phyloP scores from a whole-genome alignment of 2,888 invertebrate species.

The Macrosiphum euphorbiae region DNA sequence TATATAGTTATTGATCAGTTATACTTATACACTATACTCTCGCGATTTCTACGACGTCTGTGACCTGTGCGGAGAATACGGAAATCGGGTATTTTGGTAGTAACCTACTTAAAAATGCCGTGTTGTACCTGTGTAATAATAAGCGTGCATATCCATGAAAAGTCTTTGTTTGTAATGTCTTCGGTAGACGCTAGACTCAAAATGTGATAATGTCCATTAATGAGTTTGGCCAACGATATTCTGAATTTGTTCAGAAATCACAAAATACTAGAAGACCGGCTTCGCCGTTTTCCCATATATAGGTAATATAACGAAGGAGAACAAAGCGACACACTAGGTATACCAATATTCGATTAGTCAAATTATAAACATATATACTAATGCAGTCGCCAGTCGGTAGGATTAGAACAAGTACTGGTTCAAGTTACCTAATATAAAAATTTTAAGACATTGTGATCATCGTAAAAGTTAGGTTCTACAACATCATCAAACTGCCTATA shows the following conservation, averaged over 20 bases:
- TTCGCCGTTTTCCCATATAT: background rate
- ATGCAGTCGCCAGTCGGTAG: background rate
- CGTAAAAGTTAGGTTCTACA: background rate
- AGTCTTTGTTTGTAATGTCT: background rate
- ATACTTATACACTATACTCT: background rate
- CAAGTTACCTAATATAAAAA: background rate
- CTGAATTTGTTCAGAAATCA: background rate
- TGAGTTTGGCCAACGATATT: background rate
- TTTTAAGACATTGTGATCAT: background rate
- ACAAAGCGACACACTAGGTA: background rate
- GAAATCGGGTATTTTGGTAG: background rate
- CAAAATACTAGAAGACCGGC: background rate
- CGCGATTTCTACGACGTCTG: background rate
- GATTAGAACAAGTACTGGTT: background rate
- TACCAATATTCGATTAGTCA: background rate
- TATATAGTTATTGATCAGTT: background rate
- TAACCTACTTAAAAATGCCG: background rate
- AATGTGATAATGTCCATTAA: background rate
- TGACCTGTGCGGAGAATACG: background rate
- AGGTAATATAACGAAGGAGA: background rate
- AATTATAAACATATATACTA: background rate
- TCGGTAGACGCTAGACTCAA: background rate
- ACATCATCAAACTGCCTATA: background rate
- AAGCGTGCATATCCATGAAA: background rate
- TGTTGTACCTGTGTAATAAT: background rate